Conservation (phyloP, 2,888 invertebrate species). For the Heliconius erato region DNA sequence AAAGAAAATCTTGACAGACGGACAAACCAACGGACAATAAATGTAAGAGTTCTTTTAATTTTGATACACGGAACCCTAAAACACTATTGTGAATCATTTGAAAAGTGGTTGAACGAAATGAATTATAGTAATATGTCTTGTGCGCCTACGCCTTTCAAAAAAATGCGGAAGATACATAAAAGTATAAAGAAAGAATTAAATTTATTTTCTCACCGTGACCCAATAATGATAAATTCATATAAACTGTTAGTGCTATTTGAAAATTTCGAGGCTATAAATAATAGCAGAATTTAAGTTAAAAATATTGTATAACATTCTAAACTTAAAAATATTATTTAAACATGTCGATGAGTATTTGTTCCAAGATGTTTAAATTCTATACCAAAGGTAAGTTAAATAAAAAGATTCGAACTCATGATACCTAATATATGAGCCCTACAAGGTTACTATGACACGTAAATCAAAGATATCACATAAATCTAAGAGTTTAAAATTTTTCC, state of each 20-base stretch:
- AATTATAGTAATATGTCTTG: background rate
- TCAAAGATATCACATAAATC: background rate
- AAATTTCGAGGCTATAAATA: constrained; percentile 3
- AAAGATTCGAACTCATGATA: background rate
- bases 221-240: background rate
- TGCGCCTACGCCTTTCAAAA: background rate
- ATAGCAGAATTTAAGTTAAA: too few species aligned
- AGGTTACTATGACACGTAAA: background rate
- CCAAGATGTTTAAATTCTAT: background rate
- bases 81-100: background rate
- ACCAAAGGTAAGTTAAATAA: background rate
- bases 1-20: background rate
- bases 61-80: background rate
- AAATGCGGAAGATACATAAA: background rate
- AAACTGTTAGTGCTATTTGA: background rate
- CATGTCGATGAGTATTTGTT: background rate
- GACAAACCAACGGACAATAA: background rate
- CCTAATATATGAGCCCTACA: background rate
- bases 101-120: background rate
- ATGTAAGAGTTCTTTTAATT: background rate
- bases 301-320: too few species aligned
- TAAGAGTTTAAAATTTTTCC: constrained; percentile 6
- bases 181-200: background rate
- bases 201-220: background rate
- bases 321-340: too few species aligned